Evolutionary conservation across 2,113 vertebrate genomes (phyloP), one percentile per base, ranked within the genome.

Genomic region (Sylvia atricapilla): DNA sequence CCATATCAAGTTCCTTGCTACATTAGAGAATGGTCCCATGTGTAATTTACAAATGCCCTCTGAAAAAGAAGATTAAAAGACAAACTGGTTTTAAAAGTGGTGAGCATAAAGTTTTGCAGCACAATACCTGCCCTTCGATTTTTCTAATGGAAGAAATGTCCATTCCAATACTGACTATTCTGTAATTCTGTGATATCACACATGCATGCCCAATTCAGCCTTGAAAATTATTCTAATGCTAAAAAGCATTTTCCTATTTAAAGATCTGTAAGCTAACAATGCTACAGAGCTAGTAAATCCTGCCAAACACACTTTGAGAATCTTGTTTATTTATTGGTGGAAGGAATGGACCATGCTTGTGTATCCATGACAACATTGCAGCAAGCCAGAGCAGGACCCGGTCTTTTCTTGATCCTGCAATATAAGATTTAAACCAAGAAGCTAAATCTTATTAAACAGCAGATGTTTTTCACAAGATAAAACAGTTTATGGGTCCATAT

Each of bases 301-400:
- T 97, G 96, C 94, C 56, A 85, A 97, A 90, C 90, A 41, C 35
- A 90, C 93, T 96, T 98, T 96, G 96, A 97, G 94, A 96, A 94
- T 97, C 96, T 96, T 95, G 90, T 97, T 98, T 97, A 95, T 98
- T 98, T 98, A 97, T 96, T 97, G 96, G 93, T 97, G 95, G 96
- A 97, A 97, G 96, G 97, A 98, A 98, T 98, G 98, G 97, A 96
- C 69, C 70, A 44, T 62, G 47, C 96, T 95, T 94, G 50, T 96
- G 98, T 99, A 98, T 98, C 98, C 98, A 98, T 98, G 98, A 98
- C 98, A 99, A 98, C 98, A 93, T 80, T 89, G 91, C 93, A 97
- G 97, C 96, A 96, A 95, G 94, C 95, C 87, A 68, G 91, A 97
- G 96, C 94, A 96, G 82, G 96, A 97, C 95, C 66, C 94, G 94